Base-by-base conservation (phyloP, 2,113 vertebrate species). In the Aegithalos caudatus region DNA sequence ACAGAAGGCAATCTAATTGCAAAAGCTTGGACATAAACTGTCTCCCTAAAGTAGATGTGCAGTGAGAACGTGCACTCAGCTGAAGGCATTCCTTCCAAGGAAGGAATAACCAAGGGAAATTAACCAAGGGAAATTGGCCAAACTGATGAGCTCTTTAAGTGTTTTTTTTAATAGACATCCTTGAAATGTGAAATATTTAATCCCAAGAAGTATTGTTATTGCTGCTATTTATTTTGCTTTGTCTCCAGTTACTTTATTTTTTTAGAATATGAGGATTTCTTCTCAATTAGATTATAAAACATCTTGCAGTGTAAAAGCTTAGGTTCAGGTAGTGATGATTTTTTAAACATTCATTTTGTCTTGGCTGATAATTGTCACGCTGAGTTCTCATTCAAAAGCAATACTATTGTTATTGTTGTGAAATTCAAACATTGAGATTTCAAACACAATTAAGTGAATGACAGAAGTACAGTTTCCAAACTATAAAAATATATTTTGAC, bases 161-260 rank as follows among this genome's bases (percentile, higher is more conserved):
- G 42, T 70, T 90, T 58, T 58, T 74, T 20, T 51, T 56, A 92
- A 88, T 28, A 66, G 27, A 16, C 18, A 77, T 38, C 15, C 28
- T 77, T 88, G 79, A 90, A 90, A 94, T 57, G 38, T 53, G 60
- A 86, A 92, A 86, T 81, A 86, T 86, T 96, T 92, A 86, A 86
- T 95, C 81, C 71, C n/a, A 81, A 73, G 58, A 45, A 85, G 23
- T 70, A 90, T 64, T 93, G 64, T 51, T 90, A 64, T 60, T 91
- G 64, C 70, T 90, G 33, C 58, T 88, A 90, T 81, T 92, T 82
- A 81, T 67, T 93, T 92, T 27, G 70, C 47, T 80, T 42, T 77
- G 17, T n/a, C n/a, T 80, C 17, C 42, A 66, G 54, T 83, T 87
- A 78, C 53, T 87, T 79, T 31, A 80, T 82, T 94, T 89, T 88